phyloP scores from a whole-genome alignment of 1,140 invertebrate genomes.

The Caenorhabditis inopinata region DNA sequence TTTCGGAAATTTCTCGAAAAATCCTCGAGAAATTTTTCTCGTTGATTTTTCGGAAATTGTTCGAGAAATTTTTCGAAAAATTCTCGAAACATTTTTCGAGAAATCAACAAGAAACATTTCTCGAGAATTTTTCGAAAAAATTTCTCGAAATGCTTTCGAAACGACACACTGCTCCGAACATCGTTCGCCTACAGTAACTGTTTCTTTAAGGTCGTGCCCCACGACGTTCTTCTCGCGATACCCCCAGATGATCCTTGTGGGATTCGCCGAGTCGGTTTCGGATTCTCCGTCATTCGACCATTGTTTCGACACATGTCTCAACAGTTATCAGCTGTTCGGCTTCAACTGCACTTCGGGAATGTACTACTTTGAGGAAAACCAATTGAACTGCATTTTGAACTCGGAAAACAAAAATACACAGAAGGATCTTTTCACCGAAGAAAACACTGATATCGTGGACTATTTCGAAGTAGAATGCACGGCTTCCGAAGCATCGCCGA shows the following conservation, averaged over 20 bases:
- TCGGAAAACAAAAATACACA: slow-evolving; percentile 60
- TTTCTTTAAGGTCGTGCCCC: slow-evolving; percentile 53
- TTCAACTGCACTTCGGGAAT: slow-evolving; percentile 62
- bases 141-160: no score
- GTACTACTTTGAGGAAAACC: slow-evolving; percentile 65
- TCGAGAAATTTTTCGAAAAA: no score
- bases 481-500: neutral
- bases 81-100: no score
- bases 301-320: slow-evolving; percentile 65
- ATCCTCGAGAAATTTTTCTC: no score
- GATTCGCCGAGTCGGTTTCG: slow-evolving; percentile 65
- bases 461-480: slow-evolving; percentile 64
- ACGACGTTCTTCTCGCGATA: slow-evolving; percentile 55
- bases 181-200: no score
- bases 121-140: no score
- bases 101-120: no score
- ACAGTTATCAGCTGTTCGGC: slow-evolving; percentile 59
- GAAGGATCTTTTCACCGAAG: slow-evolving; percentile 60
- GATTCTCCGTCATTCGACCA: slow-evolving; percentile 59
- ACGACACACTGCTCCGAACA: no score
- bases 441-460: slow-evolving; percentile 65
- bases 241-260: slow-evolving; percentile 66
- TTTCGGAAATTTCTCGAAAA: no score
- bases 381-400: slow-evolving; percentile 66
- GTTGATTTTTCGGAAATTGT: neutral